A percentile compares a stretch with the other conserved stretches of the same genome.
These are phyloP conservation scores for Leptopterna dolabrata DNA, from an alignment of 2,888 invertebrate genomes.

Conservation along the genomic window DNA sequence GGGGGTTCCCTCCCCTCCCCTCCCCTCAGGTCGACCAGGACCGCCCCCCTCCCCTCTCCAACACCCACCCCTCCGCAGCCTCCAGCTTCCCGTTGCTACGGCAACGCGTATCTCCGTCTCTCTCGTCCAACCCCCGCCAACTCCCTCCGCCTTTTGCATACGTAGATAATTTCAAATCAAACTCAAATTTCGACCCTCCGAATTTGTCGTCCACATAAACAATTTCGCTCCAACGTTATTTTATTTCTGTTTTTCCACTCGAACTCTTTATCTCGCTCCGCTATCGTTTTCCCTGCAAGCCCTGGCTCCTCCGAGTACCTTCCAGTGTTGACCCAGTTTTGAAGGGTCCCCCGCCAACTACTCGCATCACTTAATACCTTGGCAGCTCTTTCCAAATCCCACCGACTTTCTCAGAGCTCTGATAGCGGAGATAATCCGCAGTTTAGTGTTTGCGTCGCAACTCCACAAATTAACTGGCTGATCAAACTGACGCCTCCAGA, in stretches of 20 bases:
- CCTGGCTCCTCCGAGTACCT: background rate
- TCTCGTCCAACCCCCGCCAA: constrained; percentile 58
- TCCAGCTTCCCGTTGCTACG: constrained; percentile 49
- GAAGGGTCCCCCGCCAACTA: background rate
- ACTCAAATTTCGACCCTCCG: background rate
- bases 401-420: too few relatives aligned
- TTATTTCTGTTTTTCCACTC: background rate
- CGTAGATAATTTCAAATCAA: background rate
- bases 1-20: background rate
- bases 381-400: background rate
- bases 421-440: too few relatives aligned
- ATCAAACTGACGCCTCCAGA: too few relatives aligned
- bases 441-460: too few relatives aligned
- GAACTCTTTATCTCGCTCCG: background rate
- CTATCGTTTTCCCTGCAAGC: background rate
- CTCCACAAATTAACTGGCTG: too few relatives aligned
- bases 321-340: background rate
- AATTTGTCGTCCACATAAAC: background rate
- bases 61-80: constrained; percentile 26
- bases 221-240: too few relatives aligned
- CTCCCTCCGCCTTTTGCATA: constrained; percentile 45
- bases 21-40: background rate
- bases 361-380: background rate
- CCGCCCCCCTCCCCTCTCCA: background rate
- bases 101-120: constrained; percentile 37